Percentiles rank a stretch among this genome's conserved stretches.
Evolutionary conservation across 1,140 invertebrate species (phyloP).

Genomic region (Drosophila watanabei): DNA sequence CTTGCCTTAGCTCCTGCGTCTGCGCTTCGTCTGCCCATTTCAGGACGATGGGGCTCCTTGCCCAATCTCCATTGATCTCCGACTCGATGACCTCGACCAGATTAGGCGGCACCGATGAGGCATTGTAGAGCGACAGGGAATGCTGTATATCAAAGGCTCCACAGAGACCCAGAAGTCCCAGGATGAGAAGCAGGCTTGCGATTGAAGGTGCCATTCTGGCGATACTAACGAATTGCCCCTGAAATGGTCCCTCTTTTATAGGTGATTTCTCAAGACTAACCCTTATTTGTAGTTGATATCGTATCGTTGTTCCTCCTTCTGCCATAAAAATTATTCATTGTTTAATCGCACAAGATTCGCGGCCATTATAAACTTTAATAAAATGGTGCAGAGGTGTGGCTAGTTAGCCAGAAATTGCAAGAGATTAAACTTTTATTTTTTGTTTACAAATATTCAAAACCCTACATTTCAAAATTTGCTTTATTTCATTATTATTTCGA

Average conservation of each 20-base stretch:
- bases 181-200: constrained; percentile 21
- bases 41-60: constrained; percentile 40
- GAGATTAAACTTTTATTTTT: neutral
- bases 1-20: neutral
- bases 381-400: neutral
- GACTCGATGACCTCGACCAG: constrained; percentile 58
- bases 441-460: neutral
- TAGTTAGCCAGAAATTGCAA: neutral
- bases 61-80: constrained; percentile 63
- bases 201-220: constrained; percentile 9
- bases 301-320: constrained; percentile 32
- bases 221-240: constrained; percentile 4
- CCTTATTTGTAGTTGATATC: constrained; percentile 66
- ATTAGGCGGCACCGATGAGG: constrained; percentile 28
- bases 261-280: constrained; percentile 26
- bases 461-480: neutral
- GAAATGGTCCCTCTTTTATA: constrained; percentile 16
- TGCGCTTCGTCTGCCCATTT: constrained; percentile 33
- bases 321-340: constrained; percentile 39
- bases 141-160: constrained; percentile 1
- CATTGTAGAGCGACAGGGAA: constrained; percentile 4
- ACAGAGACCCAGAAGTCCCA: constrained; percentile 15
- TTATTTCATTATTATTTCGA: neutral
- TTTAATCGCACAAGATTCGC: constrained; percentile 24
- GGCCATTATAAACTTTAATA: constrained; percentile 23